Conservation (phyloP, 2,888 invertebrate species). For the Scaptomyza polygonia region DNA sequence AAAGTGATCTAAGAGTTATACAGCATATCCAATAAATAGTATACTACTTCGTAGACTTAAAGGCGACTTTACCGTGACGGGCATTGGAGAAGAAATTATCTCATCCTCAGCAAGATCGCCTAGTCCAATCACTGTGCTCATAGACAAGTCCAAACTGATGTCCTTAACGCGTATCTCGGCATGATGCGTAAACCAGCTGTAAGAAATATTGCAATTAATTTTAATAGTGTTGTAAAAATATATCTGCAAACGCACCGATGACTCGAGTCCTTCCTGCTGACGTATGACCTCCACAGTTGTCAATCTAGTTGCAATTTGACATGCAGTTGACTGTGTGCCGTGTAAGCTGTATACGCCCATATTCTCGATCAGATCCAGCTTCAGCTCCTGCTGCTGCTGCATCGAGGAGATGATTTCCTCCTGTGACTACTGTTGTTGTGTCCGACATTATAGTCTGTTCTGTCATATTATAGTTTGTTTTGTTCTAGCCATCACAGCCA, state of each 20-base stretch:
- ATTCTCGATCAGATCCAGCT: constrained; percentile 26
- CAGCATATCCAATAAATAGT: background rate
- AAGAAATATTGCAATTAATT: background rate
- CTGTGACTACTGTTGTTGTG: constrained; percentile 8
- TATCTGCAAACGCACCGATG: constrained; percentile 88
- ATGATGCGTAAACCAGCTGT: constrained; percentile 84
- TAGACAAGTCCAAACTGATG: constrained; percentile 88
- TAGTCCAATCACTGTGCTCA: constrained; percentile 92
- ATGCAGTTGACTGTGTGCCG: constrained; percentile 26
- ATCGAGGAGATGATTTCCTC: background rate
- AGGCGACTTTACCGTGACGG: constrained; percentile 88
- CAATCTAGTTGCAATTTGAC: constrained; percentile 86
- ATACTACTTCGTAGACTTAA: background rate
- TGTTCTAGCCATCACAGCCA: constrained; percentile 29
- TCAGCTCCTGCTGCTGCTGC: constrained; percentile 8
- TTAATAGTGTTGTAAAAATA: background rate
- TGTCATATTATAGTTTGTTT: constrained; percentile 36
- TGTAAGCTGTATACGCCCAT: constrained; percentile 36
- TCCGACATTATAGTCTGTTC: constrained; percentile 26
- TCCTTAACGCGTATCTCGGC: constrained; percentile 88
- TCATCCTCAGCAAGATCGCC: constrained; percentile 95
- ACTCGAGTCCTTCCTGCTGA: constrained; percentile 88
- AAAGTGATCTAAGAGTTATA: constrained; percentile 87
- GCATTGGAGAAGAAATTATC: constrained; percentile 90
- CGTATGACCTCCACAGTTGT: constrained; percentile 90